A percentile compares a stretch with the other conserved stretches of the same genome.
These are phyloP conservation scores for Leptopterna dolabrata DNA, from an alignment of 2,888 invertebrate genomes.

Conservation along the genomic window DNA sequence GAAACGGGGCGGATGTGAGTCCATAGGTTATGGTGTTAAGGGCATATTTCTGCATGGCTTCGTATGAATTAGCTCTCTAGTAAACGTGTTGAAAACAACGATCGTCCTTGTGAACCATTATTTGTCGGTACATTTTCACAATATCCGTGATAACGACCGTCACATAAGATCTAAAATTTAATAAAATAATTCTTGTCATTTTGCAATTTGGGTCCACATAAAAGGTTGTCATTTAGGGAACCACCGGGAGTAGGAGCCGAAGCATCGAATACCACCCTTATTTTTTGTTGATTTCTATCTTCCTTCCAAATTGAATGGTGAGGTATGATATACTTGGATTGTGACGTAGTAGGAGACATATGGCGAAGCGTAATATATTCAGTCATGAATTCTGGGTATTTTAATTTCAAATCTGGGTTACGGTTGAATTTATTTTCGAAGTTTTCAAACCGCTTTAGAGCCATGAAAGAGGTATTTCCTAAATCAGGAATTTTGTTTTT, in stretches of 20 bases:
- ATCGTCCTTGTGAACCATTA: conserved; percentile 1
- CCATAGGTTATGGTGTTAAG: conserved; percentile 46
- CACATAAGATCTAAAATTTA: conserved; percentile 7
- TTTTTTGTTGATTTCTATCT: too few species aligned
- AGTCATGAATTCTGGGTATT: too few species aligned
- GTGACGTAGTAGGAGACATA: background rate
- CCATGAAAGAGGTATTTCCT: too few species aligned
- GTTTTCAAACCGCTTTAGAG: too few species aligned
- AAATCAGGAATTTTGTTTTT: too few species aligned
- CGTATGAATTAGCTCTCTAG: background rate
- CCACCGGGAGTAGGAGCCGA: conserved; percentile 14
- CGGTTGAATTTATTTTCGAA: too few species aligned
- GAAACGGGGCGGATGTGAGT: background rate
- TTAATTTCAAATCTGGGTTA: too few species aligned
- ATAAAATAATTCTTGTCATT: conserved; percentile 12
- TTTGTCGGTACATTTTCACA: conserved; percentile 41
- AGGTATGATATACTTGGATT: conserved; percentile 15
- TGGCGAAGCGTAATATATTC: background rate
- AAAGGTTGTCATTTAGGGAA: conserved; percentile 45
- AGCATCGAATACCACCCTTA: conserved; percentile 40
- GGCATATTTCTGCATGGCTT: background rate
- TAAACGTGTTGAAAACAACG: conserved; percentile 8
- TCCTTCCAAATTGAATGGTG: background rate
- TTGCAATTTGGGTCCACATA: conserved; percentile 23
- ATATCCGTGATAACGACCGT: conserved; percentile 19